Evolutionary conservation across 2,888 invertebrate genomes (phyloP), one percentile per base, ranked within the genome.

Genomic region (Lomographa bimaculata): DNA sequence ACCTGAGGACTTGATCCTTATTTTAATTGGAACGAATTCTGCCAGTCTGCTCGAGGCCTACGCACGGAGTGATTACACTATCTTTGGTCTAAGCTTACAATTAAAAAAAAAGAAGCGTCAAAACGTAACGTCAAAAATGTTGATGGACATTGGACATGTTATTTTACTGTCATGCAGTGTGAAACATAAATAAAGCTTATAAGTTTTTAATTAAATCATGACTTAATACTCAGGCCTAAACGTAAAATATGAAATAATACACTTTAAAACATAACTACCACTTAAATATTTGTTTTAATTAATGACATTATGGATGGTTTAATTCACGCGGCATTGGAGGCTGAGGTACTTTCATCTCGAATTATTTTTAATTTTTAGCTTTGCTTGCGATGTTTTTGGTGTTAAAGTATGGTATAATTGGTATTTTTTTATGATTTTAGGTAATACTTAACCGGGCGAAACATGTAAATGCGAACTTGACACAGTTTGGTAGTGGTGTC

Each of bases 281-380:
- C 69, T 76, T 70, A 77, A 65, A 77, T 75, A 84, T 74, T 80
- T 75, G 75, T 79, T 80, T 72, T 79, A 79, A 74, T 79, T 80
- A 83, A 85, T 86, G 80, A 84, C 87, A 89, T 78, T 87, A 89
- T 89, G 87, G 89, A 89, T 89, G 87, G 87, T 84, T 87, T 89
- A 87, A 86, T 87, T 86, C 87, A 89, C 86, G 86, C 89, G 84
- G 87, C 89, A 89, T 82, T 86, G 82, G 89, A 89, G 83, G 89
- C 89, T 77, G 86, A 89, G 89, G 89, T 84, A 80, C 71, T 76
- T 72, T 58, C 56, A 60, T 74, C 71, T 75, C 77, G 77, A 70
- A 65, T 67, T 57, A 67, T 55, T 64, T 61, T 58, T 56, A 61
- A 54, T 63, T 54, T 57, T 40, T 58, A 53, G 57, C 49, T 44